Evolutionary conservation across 2,113 vertebrate genomes (phyloP), one percentile per base, ranked within the genome.

Genomic region (Melanotaenia duboulayi): DNA sequence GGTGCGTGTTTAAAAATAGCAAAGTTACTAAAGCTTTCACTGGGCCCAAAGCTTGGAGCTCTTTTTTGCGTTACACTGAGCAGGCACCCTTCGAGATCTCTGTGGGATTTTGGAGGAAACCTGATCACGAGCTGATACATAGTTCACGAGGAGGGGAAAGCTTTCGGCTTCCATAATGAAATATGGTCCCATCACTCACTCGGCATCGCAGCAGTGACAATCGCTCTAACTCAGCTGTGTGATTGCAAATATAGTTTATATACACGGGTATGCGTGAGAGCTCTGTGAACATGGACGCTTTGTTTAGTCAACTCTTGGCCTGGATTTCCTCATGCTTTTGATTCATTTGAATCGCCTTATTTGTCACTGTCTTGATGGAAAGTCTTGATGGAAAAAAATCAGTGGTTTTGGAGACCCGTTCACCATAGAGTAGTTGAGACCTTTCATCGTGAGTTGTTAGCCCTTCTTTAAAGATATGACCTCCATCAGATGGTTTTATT

Each of bases 11-110:
- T 48, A 17, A 48, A 48, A 48, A 48, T 48, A 48, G 44, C 17
- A 19, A 7, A 7, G 44, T 19, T 48, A 48, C 40, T 64, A 46
- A 55, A 44, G 67, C 32, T 75, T 80, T 67, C 74, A 23, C 8
- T 5, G 42, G 62, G 55, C 73, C 80, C 39, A 25, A 61, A 22
- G 62, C 65, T 65, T 77, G 42, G 44, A 60, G 57, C 64, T 71
- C 40, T 56, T 73, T 35, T 71, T 35, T 73, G 28, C 60, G 62
- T 59, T 59, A 63, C 50, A 37, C 22, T 50, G 40, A 48, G 17
- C 44, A 48, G 44, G 17, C 44, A 9, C 44, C 17, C 17, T 48
- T 48, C 7, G 1, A 84, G 62, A 37, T 42, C 46, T 56, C 9
- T 56, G 8, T 10, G 58, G 68, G 32, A 35, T 57, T 64, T 73